Base-by-base conservation (phyloP, 1,140 invertebrate species). In the Papilio xuthus region DNA sequence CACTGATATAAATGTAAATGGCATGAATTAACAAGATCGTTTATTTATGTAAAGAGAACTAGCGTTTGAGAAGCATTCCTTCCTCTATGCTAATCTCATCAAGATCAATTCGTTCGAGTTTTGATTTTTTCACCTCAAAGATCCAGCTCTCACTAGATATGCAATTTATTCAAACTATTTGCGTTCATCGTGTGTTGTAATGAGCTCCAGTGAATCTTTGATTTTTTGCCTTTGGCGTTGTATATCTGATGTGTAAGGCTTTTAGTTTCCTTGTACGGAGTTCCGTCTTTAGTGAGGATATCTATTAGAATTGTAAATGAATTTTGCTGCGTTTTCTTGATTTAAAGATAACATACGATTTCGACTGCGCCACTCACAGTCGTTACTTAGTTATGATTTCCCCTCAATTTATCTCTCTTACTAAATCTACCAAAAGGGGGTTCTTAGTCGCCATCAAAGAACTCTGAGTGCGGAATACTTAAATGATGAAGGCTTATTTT, bases 111-210 rank as follows among this genome's bases (percentile, higher is more conserved):
- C 71, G 71, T 42, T 73, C 12, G 37, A 20, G 71, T 23, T 12
- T 20, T 0, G n/a, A 20, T 42, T 73, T 42, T 26, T 73, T 73
- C 10, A 0, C 2, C 42, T 73, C n/a, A 47, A 73, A 73, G 69
- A 73, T 73, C 28, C 71, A 42, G 42, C 71, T 73, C 42, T 73
- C 71, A 72, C 70, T 20, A 72, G 37, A n/a, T 44, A 72, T 37
- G 41, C 42, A 73, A 44, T 42, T 73, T 26, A 73, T 73, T 47
- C 71, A 44, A 71, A 42, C 42, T 73, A 42, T 72, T 71, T 44
- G 37, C 41, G 37, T 71, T 73, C 41, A 73, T 73, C 71, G 71
- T 72, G 32, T 72, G 41, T n/a, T 72, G 20, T 73, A 73, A 73
- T 73, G 37, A 73, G 71, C 23, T 73, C 69, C n/a, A 37, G 32